Evolutionary conservation across 2,888 invertebrate genomes (phyloP).

Genomic region (Creontiades dilutus): DNA sequence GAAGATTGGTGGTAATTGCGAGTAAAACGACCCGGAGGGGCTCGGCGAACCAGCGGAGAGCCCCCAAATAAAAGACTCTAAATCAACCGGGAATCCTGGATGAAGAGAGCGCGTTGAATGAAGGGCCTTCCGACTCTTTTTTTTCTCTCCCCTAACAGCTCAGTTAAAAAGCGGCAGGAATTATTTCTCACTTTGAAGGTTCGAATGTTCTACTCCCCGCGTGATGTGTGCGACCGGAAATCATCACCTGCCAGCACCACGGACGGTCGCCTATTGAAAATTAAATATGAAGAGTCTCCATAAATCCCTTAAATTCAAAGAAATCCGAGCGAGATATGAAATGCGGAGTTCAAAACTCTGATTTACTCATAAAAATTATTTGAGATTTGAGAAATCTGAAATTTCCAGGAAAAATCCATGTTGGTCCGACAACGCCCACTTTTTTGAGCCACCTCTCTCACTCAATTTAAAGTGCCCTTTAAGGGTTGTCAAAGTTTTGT

Average conservation of each 20-base stretch:
- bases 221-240: not conserved
- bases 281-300: not conserved
- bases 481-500: no score
- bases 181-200: conserved; percentile 14
- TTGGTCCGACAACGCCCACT: no score
- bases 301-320: not conserved
- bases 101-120: not conserved
- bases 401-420: no score
- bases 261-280: not conserved
- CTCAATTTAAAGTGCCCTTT: no score
- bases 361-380: no score
- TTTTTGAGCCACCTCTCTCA: no score
- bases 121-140: conserved; percentile 8
- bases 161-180: not conserved
- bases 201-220: not conserved
- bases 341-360: no score
- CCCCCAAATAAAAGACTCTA: conserved; percentile 4
- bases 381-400: no score
- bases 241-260: conserved; percentile 5
- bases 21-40: not conserved
- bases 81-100: conserved; percentile 20
- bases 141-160: not conserved
- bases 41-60: not conserved
- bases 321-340: no score
- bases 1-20: conserved; percentile 16